These are phyloP conservation scores for Morbakka virulenta DNA, from an alignment of 30 jellyfish, hydroid and myxozoan species.

Conservation along the genomic window DNA sequence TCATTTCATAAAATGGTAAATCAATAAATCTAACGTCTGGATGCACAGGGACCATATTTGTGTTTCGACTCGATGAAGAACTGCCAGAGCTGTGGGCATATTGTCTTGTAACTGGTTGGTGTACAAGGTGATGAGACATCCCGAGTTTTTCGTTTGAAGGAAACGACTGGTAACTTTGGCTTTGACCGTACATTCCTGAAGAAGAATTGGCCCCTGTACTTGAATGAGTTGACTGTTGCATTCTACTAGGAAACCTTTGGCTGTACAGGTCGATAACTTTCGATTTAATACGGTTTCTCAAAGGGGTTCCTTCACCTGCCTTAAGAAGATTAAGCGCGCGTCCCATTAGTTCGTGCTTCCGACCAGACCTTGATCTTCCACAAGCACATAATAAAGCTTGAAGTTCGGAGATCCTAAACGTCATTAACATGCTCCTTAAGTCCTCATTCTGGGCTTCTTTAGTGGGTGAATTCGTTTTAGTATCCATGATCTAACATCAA, in stretches of 20 bases:
- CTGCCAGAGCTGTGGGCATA: neutral
- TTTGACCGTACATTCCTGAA: neutral
- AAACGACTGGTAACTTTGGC: neutral
- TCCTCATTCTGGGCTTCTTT: neutral
- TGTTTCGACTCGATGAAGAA: neutral
- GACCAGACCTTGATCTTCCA: slow-evolving; percentile 93
- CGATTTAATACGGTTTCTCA: slow-evolving; percentile 66
- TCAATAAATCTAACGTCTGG: slow-evolving; percentile 86
- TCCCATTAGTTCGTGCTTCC: slow-evolving; percentile 85
- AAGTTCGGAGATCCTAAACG: slow-evolving; percentile 80
- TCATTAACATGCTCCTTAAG: slow-evolving; percentile 69
- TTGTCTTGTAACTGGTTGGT: neutral
- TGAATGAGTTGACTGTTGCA: slow-evolving; percentile 18
- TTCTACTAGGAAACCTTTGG: slow-evolving; percentile 59
- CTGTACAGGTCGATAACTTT: slow-evolving; percentile 73
- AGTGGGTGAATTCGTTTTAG: no score
- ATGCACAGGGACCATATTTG: slow-evolving; percentile 72
- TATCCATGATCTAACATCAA: no score
- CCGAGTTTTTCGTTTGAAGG: neutral
- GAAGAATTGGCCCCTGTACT: slow-evolving; percentile 11
- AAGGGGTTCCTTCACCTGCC: slow-evolving; percentile 57
- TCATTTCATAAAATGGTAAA: slow-evolving; percentile 77
- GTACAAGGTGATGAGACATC: neutral
- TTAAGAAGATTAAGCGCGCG: slow-evolving; percentile 71
- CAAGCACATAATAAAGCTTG: slow-evolving; percentile 80